Evolutionary conservation across 1,140 invertebrate species (phyloP), one percentile per base, ranked within the genome.

Genomic region (Drosophila mayri): DNA sequence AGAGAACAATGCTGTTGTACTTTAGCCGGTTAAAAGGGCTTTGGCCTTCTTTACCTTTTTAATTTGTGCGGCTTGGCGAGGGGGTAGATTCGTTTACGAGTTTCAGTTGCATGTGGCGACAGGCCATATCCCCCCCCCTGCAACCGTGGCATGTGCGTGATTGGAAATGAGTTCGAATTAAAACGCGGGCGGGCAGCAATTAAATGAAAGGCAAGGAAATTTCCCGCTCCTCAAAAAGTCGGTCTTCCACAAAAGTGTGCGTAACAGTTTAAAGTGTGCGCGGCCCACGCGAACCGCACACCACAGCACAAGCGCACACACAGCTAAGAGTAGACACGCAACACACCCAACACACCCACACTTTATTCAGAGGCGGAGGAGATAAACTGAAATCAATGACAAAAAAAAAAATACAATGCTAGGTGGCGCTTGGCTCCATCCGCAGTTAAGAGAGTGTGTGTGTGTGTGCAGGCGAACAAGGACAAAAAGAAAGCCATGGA

Each of bases 151-250:
- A 16, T 77, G 57, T 77, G 75, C 75, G 75, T 77, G 75, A 77
- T 76, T 77, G 75, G 74, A 77, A 77, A 77, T 76, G 73, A 77
- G 64, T 77, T 76, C 63, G 75, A 77, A 77, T 77, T 77, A 77
- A 77, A 77, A 61, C 49, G 63, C 43, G 64, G 75, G 73, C 55
- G 64, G 75, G 73, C 55, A 65, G 75, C 74, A 77, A 77, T 77
- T 77, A 77, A 77, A 77, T 77, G 75, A 76, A 77, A 74, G 66
- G 40, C 30, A 73, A 77, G 75, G 49, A 60, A 68, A 41, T 58
- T 57, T 54, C 41, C 62, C 38, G 14, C 73, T 68, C 47, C 73
- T 68, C 63, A 57, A 67, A 65, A 76, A 73, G 47, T 73, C 63
- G 62, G 47, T 62, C 44, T 52, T 38, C 54, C 66, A 30, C 66